Evolutionary conservation across 2,888 invertebrate genomes (phyloP), one percentile per base, ranked within the genome.

Genomic region (Aleiodes testaceus): DNA sequence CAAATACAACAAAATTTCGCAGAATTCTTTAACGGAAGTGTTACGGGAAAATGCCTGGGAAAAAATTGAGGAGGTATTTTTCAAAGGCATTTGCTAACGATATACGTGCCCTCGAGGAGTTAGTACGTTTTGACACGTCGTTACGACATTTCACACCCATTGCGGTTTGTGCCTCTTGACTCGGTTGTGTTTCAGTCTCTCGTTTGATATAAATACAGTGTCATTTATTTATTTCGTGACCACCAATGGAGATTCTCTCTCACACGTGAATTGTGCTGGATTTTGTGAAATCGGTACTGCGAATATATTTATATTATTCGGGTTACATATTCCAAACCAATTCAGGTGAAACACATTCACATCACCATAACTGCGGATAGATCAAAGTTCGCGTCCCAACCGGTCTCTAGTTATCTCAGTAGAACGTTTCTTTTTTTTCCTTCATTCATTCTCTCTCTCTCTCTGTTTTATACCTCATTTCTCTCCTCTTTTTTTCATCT

Each of bases 91-190:
- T n/a, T 69, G 74, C 73, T 74, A 77, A 77, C 75, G 70, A 74
- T 72, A 44, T 70, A 72, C 73, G 74, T 75, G 76, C 77, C 75
- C 75, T 76, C 74, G 74, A 72, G 76, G 77, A 79, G 77, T 79
- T 78, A 79, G 78, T 77, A 78, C 81, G 80, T 80, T 81, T 86
- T 86, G 85, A 83, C 86, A 83, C 82, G 79, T 84, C 82, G 82
- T 85, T 85, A 85, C 85, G 84, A 86, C 80, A 85, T 85, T 86
- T 86, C 85, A 80, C 86, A 85, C 86, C 79, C 76, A 36, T 36
- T 36, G 55, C 69, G 64, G 61, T 59, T 66, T 4, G 65, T 20
- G 18, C 5, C 26, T 26, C 26, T 26, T 36, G 36, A 2, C 7
- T 2, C 6, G n/a, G n/a, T 26, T 18, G 59, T 66, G 42, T 26